These are phyloP conservation scores for Gallirallus australis DNA, from an alignment of 2,797 vertebrate species.

Conservation along the genomic window DNA sequence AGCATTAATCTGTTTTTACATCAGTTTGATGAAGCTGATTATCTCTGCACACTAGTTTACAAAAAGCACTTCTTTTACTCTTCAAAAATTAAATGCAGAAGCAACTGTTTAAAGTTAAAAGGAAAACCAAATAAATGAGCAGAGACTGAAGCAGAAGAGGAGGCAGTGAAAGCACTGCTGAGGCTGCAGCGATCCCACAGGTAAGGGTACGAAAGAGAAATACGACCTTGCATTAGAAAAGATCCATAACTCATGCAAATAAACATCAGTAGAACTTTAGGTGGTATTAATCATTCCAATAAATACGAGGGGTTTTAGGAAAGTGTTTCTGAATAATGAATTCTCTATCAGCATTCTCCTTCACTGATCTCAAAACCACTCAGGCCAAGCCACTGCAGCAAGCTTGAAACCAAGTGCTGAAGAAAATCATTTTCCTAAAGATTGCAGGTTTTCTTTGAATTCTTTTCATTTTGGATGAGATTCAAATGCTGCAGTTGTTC, in stretches of 20 bases:
- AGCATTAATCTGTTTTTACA: not conserved
- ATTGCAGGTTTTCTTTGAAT: not conserved
- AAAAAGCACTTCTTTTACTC: not conserved
- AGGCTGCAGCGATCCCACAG: not conserved
- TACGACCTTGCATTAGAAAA: not conserved
- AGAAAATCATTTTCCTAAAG: not conserved
- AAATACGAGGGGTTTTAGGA: not conserved
- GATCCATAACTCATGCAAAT: not conserved
- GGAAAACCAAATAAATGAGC: not conserved
- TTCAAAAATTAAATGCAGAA: not conserved
- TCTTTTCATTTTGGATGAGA: not conserved
- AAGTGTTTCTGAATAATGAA: not conserved
- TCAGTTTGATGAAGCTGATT: not conserved
- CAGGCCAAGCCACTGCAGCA: not conserved
- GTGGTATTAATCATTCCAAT: not conserved
- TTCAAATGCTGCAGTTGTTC: not conserved
- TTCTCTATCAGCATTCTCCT: not conserved
- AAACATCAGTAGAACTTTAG: not conserved
- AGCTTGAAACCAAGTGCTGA: not conserved
- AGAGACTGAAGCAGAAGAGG: not conserved
- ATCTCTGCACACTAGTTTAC: not conserved
- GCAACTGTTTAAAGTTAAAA: not conserved
- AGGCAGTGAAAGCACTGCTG: not conserved
- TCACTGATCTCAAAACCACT: not conserved
- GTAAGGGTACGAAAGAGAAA: not conserved